Base-by-base conservation (phyloP, 2,797 vertebrate species). In the Onychomys arenicola region DNA sequence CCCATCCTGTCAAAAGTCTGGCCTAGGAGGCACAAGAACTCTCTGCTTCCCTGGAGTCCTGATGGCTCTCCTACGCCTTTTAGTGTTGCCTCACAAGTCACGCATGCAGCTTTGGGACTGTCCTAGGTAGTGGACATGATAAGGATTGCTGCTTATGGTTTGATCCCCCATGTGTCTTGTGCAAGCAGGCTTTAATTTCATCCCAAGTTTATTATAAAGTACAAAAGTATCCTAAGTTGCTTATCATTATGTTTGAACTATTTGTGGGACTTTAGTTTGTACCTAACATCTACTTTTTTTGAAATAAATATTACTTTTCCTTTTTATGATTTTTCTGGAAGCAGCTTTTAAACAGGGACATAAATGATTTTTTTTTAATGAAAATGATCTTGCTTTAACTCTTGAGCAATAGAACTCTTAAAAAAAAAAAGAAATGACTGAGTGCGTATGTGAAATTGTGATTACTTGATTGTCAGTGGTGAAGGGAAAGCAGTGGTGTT, bases 371-470 rank as follows among this genome's bases (percentile, higher is more conserved):
- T 91, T 52, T 91, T 46, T 83, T 43, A 55, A 43, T 78, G 61
- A 77, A 52, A 84, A 61, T 59, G 75, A 65, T 84, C 69, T 96
- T 92, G n/a, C 49, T 97, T 95, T 92, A 92, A 92, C 69, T 23
- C 67, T 91, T 71, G 37, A 90, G 76, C 37, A 87, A 85, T 6
- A 63, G 77, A 94, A 89, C 52, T 27, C 80, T 94, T n/a, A 5
- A 2, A 85, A 27, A n/a, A 27, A n/a, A 43, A 7, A 17, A 67
- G 65, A 52, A 91, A 81, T 67, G 80, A 84, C 73, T 34, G 77
- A 91, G 69, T 92, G 85, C 75, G 96, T 78, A 93, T 49, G 27
- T 95, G 83, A 93, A 95, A 91, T 83, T 37, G 4, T 59, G 43
- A 93, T 94, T 40, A 29, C 76, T 61, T 85, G 84, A 82, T 93